Conservation (phyloP, 2,113 vertebrate genomes). For the Chionodraco myersi region DNA sequence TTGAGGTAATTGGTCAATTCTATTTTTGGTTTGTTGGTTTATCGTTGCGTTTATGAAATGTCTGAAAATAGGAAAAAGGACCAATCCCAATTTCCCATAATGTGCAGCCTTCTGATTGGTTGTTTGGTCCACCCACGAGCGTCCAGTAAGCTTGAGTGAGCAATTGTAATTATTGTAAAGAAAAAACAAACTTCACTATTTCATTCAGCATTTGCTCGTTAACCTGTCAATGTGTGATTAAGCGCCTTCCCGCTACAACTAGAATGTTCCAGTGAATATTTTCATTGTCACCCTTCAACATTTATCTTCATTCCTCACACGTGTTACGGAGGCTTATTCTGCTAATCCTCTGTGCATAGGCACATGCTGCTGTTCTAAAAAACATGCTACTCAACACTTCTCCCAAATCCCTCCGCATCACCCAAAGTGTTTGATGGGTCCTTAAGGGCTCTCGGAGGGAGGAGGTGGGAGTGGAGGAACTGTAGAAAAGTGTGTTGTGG, state of each 20-base stretch:
- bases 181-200: neutral
- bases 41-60: neutral
- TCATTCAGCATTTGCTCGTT: neutral
- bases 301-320: slow-evolving; percentile 31
- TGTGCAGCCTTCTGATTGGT: neutral
- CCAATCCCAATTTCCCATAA: neutral
- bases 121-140: neutral
- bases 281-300: slow-evolving; percentile 6
- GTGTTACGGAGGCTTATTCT: slow-evolving; percentile 20
- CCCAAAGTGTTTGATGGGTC: slow-evolving; percentile 86
- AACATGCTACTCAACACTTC: slow-evolving; percentile 69
- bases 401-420: slow-evolving; percentile 51
- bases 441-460: slow-evolving; percentile 81
- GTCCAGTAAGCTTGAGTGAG: too few relatives aligned
- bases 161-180: too few relatives aligned
- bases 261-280: neutral
- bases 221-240: slow-evolving; percentile 5
- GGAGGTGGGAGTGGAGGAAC: slow-evolving; percentile 21
- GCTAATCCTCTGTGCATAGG: slow-evolving; percentile 41
- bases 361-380: slow-evolving; percentile 58
- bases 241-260: neutral
- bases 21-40: neutral
- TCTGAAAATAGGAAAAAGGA: neutral
- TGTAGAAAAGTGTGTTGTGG: slow-evolving; percentile 2
- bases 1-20: neutral